These are phyloP conservation scores for Chlorocebus sabaeus DNA, from an alignment of 2,113 vertebrate genomes.

Conservation along the genomic window DNA sequence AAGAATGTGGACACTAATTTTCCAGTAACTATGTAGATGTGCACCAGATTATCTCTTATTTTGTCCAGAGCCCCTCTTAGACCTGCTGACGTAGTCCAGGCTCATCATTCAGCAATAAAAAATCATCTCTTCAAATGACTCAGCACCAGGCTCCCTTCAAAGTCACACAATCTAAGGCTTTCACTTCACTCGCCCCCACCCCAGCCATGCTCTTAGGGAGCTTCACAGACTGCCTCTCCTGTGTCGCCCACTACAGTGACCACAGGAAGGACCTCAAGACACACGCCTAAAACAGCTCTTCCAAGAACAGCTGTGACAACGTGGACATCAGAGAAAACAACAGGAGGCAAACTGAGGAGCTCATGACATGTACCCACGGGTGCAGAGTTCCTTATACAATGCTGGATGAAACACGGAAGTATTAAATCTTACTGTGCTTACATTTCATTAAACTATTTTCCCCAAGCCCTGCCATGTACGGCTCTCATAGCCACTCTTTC, in stretches of 20 bases:
- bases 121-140: too few relatives aligned
- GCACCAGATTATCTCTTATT: background rate
- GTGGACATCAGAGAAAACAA: background rate
- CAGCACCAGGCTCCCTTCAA: background rate
- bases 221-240: background rate
- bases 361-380: accelerated
- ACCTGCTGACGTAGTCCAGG: background rate
- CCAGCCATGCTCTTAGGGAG: background rate
- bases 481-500: background rate
- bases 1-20: background rate
- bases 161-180: background rate
- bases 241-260: background rate
- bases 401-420: background rate
- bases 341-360: background rate
- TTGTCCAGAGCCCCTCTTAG: background rate
- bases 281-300: background rate
- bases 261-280: background rate
- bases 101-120: background rate
- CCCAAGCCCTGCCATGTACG: background rate
- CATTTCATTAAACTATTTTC: background rate
- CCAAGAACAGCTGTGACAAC: background rate
- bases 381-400: too few relatives aligned
- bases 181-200: background rate
- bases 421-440: accelerated
- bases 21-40: accelerated